Evolutionary conservation across 2,888 invertebrate species (phyloP), one percentile per base, ranked within the genome.

Genomic region (Hydrotaea diabolus): DNA sequence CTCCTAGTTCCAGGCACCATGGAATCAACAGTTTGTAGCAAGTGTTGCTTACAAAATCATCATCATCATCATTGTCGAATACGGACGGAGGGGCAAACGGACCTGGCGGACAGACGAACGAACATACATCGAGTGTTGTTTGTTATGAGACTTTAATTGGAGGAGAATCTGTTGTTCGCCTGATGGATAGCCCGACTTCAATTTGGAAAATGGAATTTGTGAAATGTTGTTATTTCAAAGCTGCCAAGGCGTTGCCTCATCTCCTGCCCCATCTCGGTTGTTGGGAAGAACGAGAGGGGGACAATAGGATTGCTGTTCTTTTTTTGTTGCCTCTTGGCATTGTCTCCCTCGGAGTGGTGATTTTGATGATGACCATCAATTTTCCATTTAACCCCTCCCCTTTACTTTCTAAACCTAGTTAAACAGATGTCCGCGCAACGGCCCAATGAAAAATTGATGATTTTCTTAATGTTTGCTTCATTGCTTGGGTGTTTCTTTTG

Each of bases 61-160:
- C 15, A n/a, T n/a, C n/a, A n/a, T n/a, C n/a, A n/a, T n/a, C n/a
- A n/a, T n/a, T 8, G 13, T 13, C 43, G 15, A 13, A 13, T 8
- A 43, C 15, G 15, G 43, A 4, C 43, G 43, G 43, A 43, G 11
- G 43, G 43, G 15, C 2, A 13, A 4, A 49, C 49, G 49, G 11
- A 43, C 43, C n/a, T n/a, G n/a, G n/a, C n/a, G n/a, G n/a, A 43
- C 43, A 43, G 49, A 49, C n/a, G 49, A n/a, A 49, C 49, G 49
- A n/a, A 49, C 49, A n/a, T n/a, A 49, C 5, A 5, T 49, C n/a
- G n/a, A n/a, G 49, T 49, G 49, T 7, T 49, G 49, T 49, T 49
- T 49, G 49, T n/a, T 49, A n/a, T 49, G n/a, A 1, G 49, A 49
- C 1, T 49, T 49, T 49, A 49, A 49, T 49, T 49, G 49, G 49